Evolutionary conservation across 2,888 invertebrate genomes (phyloP).

Genomic region (Cerceris ruficornis): DNA sequence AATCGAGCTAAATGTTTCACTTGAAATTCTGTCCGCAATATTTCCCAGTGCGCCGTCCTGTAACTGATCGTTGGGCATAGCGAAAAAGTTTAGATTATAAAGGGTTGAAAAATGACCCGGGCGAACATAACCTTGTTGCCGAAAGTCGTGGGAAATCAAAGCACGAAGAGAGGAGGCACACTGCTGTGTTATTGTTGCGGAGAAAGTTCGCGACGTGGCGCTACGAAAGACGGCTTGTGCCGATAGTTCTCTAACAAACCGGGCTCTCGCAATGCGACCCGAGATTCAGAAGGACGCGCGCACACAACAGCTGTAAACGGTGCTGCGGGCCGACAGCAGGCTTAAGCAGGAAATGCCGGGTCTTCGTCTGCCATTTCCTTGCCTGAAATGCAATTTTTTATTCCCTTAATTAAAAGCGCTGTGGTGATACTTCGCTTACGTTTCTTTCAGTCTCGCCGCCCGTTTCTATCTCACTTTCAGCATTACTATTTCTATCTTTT

Average conservation of each 20-base stretch:
- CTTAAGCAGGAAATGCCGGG: slow-evolving; percentile 42
- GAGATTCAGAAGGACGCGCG: slow-evolving; percentile 47
- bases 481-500: too few relatives aligned
- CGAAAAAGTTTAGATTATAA: too few relatives aligned
- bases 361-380: slow-evolving; percentile 31
- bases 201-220: slow-evolving; percentile 42
- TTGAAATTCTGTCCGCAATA: too few relatives aligned
- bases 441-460: not conserved
- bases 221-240: slow-evolving; percentile 47
- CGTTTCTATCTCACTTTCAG: too few relatives aligned
- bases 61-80: too few relatives aligned
- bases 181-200: slow-evolving; percentile 61
- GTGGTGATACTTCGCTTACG: not conserved
- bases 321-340: slow-evolving; percentile 16
- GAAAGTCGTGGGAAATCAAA: slow-evolving; percentile 14
- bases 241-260: slow-evolving; percentile 45
- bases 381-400: slow-evolving; percentile 9
- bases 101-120: too few relatives aligned
- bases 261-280: slow-evolving; percentile 46
- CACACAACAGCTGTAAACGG: slow-evolving; percentile 45
- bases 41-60: too few relatives aligned
- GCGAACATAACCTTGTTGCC: too few relatives aligned
- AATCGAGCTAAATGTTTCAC: too few relatives aligned
- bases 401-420: slow-evolving; percentile 30
- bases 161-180: slow-evolving; percentile 20